Percentiles rank a stretch among this genome's conserved stretches.
Evolutionary conservation across 2,113 vertebrate species (phyloP).

Genomic region (Sakesphorus luctuosus): DNA sequence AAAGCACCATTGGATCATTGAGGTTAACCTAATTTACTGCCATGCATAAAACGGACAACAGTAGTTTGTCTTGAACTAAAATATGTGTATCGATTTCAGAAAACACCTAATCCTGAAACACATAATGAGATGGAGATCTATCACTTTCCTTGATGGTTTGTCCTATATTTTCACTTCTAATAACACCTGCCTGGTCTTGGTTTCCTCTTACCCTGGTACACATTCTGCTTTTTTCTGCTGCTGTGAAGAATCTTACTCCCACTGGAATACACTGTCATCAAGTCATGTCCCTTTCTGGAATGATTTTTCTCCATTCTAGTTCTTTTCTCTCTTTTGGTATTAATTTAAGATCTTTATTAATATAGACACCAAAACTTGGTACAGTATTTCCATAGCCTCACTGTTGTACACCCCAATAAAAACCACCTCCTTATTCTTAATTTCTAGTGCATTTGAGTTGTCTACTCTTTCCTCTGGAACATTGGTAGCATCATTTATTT

Average conservation of each 20-base stretch:
- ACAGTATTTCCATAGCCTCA: not conserved
- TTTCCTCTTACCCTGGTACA: not conserved
- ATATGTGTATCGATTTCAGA: not conserved
- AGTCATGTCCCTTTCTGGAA: not conserved
- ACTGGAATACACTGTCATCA: not conserved
- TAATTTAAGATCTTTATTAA: not conserved
- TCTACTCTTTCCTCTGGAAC: not conserved
- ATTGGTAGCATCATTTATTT: not conserved
- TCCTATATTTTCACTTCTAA: not conserved
- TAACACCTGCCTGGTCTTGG: not conserved
- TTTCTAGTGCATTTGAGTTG: not conserved
- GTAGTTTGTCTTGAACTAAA: not conserved
- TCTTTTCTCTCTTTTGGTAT: not conserved
- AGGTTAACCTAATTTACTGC: not conserved
- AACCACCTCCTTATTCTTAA: not conserved
- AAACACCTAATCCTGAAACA: not conserved
- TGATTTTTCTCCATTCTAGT: not conserved
- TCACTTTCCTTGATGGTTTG: not conserved
- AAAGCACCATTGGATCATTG: not conserved
- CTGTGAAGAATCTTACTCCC: not conserved
- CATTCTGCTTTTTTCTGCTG: not conserved
- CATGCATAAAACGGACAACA: not conserved
- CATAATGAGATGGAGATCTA: not conserved
- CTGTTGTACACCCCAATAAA: not conserved
- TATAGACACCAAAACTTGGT: not conserved